A percentile compares a stretch with the other conserved stretches of the same genome.
Conservation (phyloP, 2,888 invertebrate genomes). For the Lasius fuliginosus region DNA sequence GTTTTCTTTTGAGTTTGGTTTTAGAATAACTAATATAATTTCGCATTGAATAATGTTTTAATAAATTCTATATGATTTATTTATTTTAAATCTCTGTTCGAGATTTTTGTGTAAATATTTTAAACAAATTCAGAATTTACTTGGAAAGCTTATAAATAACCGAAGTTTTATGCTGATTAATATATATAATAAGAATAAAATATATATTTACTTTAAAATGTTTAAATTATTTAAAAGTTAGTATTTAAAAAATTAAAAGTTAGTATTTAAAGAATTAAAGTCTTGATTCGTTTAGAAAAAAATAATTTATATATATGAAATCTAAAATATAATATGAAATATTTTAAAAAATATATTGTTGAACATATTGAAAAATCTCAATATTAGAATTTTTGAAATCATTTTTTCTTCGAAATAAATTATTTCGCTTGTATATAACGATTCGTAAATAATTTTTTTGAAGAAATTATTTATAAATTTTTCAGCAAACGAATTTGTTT, state of each 20-base stretch:
- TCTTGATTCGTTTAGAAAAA: neutral
- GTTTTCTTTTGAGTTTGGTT: neutral
- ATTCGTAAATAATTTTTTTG: neutral
- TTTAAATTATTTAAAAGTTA: neutral
- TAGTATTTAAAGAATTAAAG: neutral
- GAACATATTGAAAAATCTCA: neutral
- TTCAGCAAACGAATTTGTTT: neutral
- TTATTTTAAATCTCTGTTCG: neutral
- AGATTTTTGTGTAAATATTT: neutral
- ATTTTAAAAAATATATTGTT: neutral
- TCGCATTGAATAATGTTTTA: neutral
- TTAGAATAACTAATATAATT: constrained; percentile 4
- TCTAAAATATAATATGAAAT: neutral
- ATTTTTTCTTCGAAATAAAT: neutral
- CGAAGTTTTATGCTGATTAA: neutral
- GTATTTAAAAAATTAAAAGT: too few relatives aligned
- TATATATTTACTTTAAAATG: neutral
- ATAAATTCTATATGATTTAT: neutral
- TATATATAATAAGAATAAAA: neutral
- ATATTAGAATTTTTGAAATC: neutral
- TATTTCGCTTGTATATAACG: too few relatives aligned
- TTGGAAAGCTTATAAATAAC: neutral
- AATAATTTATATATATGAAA: neutral
- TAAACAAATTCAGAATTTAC: neutral
- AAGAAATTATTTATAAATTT: neutral